Conservation (phyloP, 2,113 vertebrate species). For the Corythaixoides concolor region DNA sequence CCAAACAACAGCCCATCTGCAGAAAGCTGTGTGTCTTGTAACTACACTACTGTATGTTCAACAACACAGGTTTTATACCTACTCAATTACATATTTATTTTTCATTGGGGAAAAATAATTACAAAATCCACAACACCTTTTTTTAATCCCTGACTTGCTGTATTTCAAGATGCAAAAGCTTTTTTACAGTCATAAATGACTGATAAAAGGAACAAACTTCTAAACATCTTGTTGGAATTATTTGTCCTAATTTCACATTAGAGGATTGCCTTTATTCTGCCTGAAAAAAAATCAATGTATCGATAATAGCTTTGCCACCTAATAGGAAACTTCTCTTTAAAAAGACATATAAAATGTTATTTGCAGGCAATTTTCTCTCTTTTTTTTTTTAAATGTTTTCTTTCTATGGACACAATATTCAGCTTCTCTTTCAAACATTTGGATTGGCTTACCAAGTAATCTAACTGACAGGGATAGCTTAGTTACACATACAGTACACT, state of each 20-base stretch:
- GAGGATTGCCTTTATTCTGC: background rate
- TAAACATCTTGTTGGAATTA: background rate
- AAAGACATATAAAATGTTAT: background rate
- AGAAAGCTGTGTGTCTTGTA: background rate
- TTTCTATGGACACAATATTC: background rate
- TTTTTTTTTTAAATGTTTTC: background rate
- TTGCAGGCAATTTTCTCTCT: background rate
- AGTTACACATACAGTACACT: background rate
- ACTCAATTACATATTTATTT: background rate
- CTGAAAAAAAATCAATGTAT: background rate
- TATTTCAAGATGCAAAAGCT: background rate
- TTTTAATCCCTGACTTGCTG: rapidly evolving
- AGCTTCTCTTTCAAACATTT: background rate
- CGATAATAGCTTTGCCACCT: background rate
- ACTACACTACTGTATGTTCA: background rate
- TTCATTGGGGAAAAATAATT: background rate
- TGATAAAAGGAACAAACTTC: background rate
- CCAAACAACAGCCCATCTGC: background rate
- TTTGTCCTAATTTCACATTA: background rate
- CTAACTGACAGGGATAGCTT: background rate
- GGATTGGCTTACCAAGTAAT: background rate
- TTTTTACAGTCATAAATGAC: background rate
- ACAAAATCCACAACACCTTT: too few species aligned
- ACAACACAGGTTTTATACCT: background rate
- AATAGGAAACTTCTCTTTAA: background rate